Percentiles rank a stretch among this genome's conserved stretches.
phyloP scores from a whole-genome alignment of 2,113 vertebrate species.

The Motacilla alba region DNA sequence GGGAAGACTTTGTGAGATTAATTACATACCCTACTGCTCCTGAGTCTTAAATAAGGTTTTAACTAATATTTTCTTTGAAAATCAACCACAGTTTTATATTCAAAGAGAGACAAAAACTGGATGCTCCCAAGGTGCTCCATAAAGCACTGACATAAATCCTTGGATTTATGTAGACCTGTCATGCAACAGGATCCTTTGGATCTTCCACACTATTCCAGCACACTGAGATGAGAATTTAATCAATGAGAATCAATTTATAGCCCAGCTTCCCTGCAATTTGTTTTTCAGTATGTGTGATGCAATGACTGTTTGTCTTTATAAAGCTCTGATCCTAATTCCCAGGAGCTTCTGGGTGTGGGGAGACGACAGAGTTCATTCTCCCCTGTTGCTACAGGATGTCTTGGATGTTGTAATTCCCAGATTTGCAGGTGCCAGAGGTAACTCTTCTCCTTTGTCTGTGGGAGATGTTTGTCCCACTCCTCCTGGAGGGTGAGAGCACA shows the following conservation, averaged over 20 bases:
- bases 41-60: neutral
- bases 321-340: neutral
- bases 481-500: neutral
- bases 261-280: slow-evolving; percentile 8
- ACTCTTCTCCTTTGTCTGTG: neutral
- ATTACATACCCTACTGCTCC: neutral
- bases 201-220: slow-evolving; percentile 18
- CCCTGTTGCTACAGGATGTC: neutral
- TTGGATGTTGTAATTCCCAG: neutral
- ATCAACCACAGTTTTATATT: neutral
- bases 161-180: slow-evolving; percentile 39
- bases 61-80: neutral
- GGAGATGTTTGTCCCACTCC: neutral
- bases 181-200: slow-evolving; percentile 25
- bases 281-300: slow-evolving; percentile 23
- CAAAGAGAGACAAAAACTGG: neutral
- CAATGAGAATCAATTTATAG: slow-evolving; percentile 47
- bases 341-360: neutral
- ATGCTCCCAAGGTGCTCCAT: neutral
- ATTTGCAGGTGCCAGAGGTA: neutral
- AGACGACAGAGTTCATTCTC: neutral
- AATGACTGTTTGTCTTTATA: neutral
- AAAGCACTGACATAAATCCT: neutral
- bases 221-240: slow-evolving; percentile 11
- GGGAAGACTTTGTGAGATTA: neutral